A percentile compares a stretch with the other conserved stretches of the same genome.
Evolutionary conservation across 2,797 vertebrate species (phyloP).

Genomic region (Galago senegalensis): DNA sequence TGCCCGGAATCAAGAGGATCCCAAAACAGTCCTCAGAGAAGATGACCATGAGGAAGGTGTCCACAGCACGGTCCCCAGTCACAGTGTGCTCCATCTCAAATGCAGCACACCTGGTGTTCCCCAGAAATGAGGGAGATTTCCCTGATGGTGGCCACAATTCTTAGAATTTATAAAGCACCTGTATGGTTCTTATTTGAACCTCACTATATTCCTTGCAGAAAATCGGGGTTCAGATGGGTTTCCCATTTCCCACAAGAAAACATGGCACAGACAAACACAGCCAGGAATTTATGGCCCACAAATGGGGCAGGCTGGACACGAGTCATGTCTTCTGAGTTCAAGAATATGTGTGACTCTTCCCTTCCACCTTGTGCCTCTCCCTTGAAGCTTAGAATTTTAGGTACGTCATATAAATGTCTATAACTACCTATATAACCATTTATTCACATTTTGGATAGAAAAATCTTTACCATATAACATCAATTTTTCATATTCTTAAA

Average conservation of each 20-base stretch:
- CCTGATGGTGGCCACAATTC: neutral
- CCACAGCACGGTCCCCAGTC: neutral
- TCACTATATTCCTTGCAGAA: neutral
- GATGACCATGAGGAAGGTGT: neutral
- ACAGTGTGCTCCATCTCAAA: neutral
- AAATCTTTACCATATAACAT: neutral
- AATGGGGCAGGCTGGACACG: neutral
- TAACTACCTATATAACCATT: neutral
- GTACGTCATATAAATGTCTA: neutral
- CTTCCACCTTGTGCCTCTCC: neutral
- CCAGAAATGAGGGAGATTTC: neutral
- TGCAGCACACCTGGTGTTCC: neutral
- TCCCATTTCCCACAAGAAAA: neutral
- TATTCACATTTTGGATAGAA: neutral
- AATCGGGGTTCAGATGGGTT: neutral
- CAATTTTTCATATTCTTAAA: neutral
- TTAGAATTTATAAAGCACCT: slow-evolving; percentile 2
- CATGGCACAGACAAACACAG: neutral
- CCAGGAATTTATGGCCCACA: neutral
- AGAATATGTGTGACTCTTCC: neutral
- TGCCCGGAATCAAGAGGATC: neutral
- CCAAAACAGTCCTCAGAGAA: neutral
- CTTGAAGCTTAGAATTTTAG: neutral
- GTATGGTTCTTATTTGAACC: neutral
- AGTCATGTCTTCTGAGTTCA: neutral